phyloP scores from a whole-genome alignment of 1,140 invertebrate genomes.

The Drosophila varians region DNA sequence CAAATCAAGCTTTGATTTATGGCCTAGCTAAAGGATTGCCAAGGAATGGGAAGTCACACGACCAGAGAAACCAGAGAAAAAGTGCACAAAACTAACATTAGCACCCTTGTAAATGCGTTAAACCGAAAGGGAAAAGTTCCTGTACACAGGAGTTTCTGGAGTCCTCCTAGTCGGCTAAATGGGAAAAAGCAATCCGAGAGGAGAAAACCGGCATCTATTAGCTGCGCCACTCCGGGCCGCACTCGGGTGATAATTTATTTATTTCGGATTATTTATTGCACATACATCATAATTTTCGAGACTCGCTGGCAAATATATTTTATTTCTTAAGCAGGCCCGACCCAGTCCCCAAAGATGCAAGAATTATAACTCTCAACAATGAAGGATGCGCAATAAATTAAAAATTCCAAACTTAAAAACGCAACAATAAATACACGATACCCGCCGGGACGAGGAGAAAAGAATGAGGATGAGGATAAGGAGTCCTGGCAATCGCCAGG shows the following conservation, averaged over 20 bases:
- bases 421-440: constrained; percentile 74
- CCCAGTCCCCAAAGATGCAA: constrained; percentile 47
- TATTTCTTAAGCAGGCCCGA: constrained; percentile 57
- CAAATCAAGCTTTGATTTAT: constrained; percentile 81
- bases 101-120: constrained; percentile 80
- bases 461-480: constrained; percentile 16
- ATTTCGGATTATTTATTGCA: constrained; percentile 82
- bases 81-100: constrained; percentile 75
- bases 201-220: constrained; percentile 63
- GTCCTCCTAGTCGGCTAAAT: constrained; percentile 3
- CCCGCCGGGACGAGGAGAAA: constrained; percentile 15
- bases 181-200: constrained; percentile 31
- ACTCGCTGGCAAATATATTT: constrained; percentile 62
- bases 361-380: constrained; percentile 77
- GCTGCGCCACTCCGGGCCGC: constrained; percentile 64
- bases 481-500: constrained; percentile 39
- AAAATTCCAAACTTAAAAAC: constrained; percentile 82
- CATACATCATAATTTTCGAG: constrained; percentile 79
- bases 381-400: constrained; percentile 78
- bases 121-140: constrained; percentile 64
- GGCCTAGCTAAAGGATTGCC: constrained; percentile 61
- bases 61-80: constrained; percentile 24
- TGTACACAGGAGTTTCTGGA: constrained; percentile 6
- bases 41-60: constrained; percentile 34
- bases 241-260: constrained; percentile 76